These are phyloP conservation scores for Ricordea florida DNA, from an alignment of 92 coral and sea anemone genomes.

Conservation along the genomic window DNA sequence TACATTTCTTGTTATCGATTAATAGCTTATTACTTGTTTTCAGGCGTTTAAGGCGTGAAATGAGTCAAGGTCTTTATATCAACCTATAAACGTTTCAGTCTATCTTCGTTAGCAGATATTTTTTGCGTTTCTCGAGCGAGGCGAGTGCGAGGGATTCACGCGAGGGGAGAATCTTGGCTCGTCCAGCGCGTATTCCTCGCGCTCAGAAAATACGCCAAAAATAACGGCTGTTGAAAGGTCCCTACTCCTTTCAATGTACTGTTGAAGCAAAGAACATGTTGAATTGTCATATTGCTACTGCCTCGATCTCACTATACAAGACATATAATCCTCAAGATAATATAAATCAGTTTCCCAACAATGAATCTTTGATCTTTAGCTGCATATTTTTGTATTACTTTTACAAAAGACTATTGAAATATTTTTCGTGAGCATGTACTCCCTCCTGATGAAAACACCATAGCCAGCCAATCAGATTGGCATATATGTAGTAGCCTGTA, in stretches of 20 bases:
- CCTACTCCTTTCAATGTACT: not conserved
- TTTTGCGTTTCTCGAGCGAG: slow-evolving; percentile 4
- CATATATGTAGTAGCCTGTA: no score
- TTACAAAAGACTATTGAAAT: slow-evolving; percentile 2
- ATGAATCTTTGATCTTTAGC: slow-evolving; percentile 6
- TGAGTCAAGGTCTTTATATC: slow-evolving; percentile 1
- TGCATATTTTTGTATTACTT: not conserved
- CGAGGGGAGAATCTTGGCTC: slow-evolving; percentile 9
- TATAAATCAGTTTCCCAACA: slow-evolving; percentile 10
- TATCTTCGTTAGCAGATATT: slow-evolving; percentile 8
- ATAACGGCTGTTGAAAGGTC: not conserved
- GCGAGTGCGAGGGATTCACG: slow-evolving; percentile 2
- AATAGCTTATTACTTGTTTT: not conserved
- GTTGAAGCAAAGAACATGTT: not conserved
- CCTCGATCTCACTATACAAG: not conserved
- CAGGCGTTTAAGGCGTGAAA: not conserved
- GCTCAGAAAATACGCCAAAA: not conserved
- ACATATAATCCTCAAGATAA: slow-evolving; percentile 2
- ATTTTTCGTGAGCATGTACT: not conserved
- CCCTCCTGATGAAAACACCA: slow-evolving; percentile 12
- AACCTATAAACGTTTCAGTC: slow-evolving; percentile 10
- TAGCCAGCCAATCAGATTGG: slow-evolving; percentile 3
- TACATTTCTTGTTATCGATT: no score
- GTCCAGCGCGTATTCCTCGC: not conserved
- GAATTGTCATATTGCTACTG: not conserved